Conservation (phyloP, 2,888 invertebrate genomes). For the Apoderus coryli region DNA sequence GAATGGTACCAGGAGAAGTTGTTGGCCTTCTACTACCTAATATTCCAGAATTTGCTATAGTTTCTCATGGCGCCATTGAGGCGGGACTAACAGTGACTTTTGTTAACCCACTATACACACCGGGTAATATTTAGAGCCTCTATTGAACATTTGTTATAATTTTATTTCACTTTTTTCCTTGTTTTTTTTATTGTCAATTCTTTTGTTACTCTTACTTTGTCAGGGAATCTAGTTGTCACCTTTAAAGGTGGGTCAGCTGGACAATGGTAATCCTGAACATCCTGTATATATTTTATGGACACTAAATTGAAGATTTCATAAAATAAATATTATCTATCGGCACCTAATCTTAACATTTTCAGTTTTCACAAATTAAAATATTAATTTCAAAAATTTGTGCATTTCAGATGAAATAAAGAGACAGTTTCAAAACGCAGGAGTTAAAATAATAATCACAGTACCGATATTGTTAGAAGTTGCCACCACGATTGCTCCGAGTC, state of each 20-base stretch:
- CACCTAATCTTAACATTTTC: no score
- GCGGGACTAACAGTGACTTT: slow-evolving; percentile 53
- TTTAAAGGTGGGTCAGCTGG: no score
- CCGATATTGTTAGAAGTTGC: slow-evolving; percentile 47
- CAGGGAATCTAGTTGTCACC: no score
- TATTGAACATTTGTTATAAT: no score
- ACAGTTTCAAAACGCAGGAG: slow-evolving; percentile 47
- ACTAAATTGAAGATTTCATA: no score
- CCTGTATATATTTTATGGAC: no score
- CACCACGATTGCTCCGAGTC: slow-evolving; percentile 36
- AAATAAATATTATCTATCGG: no score
- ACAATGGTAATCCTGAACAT: no score
- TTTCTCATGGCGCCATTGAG: slow-evolving; percentile 49
- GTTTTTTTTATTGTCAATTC: no score
- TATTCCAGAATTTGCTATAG: slow-evolving; percentile 51
- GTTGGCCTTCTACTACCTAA: slow-evolving; percentile 54
- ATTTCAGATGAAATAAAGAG: slow-evolving; percentile 45
- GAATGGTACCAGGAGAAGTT: slow-evolving; percentile 45
- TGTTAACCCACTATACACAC: slow-evolving; percentile 54
- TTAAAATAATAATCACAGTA: slow-evolving; percentile 48
- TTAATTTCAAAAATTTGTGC: slow-evolving; percentile 5
- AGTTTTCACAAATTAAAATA: slow-evolving; percentile 1
- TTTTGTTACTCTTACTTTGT: no score
- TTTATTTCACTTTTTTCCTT: no score
- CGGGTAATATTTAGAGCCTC: no score